Percentiles rank a stretch among this genome's conserved stretches.
Conservation (phyloP, 2,888 invertebrate genomes). For the Vanessa cardui region DNA sequence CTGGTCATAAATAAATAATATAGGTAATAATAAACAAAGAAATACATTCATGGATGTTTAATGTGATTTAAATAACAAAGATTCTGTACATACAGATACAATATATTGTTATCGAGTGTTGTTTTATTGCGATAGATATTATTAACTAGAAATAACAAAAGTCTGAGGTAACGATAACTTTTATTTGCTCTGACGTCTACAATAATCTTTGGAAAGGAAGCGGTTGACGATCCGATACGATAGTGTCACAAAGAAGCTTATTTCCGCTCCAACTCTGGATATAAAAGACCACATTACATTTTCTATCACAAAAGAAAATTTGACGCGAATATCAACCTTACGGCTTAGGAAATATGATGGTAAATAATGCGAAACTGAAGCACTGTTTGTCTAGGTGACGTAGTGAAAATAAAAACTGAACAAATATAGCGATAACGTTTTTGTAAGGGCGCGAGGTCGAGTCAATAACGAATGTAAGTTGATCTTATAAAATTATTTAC, state of each 20-base stretch:
- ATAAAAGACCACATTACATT: constrained; percentile 62
- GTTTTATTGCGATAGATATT: background rate
- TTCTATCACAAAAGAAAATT: constrained; percentile 45
- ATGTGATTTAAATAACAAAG: no score
- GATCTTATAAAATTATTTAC: constrained; percentile 44
- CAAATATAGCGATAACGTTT: constrained; percentile 78
- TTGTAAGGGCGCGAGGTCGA: constrained; percentile 79
- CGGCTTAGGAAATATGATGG: constrained; percentile 25
- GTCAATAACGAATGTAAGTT: constrained; percentile 64
- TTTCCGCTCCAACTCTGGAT: constrained; percentile 73
- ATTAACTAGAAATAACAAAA: constrained; percentile 18
- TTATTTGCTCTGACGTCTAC: constrained; percentile 75
- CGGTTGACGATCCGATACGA: constrained; percentile 78
- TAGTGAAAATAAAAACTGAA: constrained; percentile 79
- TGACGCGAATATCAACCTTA: constrained; percentile 45
- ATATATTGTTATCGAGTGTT: no score
- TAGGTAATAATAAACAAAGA: no score
- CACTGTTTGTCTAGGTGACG: constrained; percentile 63
- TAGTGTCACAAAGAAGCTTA: constrained; percentile 81
- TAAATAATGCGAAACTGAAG: constrained; percentile 21
- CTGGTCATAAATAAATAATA: no score
- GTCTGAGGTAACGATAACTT: constrained; percentile 56
- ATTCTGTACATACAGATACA: no score
- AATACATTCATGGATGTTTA: no score
- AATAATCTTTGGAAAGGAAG: constrained; percentile 79